Percentiles rank a stretch among this genome's conserved stretches.
These are phyloP conservation scores for Poecilia picta DNA, from an alignment of 2,797 vertebrate genomes.

Conservation along the genomic window DNA sequence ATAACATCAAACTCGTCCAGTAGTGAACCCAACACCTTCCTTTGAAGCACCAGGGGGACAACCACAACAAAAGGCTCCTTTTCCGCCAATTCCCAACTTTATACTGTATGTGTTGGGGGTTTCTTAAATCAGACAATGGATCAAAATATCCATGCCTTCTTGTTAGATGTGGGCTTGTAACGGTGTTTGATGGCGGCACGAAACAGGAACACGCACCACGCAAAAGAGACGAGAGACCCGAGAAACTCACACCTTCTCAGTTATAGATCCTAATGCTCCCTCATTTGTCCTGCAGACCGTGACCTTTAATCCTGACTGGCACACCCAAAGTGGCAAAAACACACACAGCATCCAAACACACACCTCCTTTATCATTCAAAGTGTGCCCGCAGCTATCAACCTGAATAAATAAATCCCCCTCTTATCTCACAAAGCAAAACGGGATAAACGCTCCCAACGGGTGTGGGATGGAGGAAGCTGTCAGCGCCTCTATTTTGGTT, in stretches of 20 bases:
- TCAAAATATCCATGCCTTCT: slow-evolving; percentile 53
- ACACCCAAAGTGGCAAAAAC: slow-evolving; percentile 43
- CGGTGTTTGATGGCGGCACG: slow-evolving; percentile 40
- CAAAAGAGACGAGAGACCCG: slow-evolving; percentile 16
- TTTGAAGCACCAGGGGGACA: slow-evolving; percentile 64
- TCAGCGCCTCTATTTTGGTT: slow-evolving; percentile 77
- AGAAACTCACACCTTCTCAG: slow-evolving; percentile 27
- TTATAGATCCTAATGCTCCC: slow-evolving; percentile 42
- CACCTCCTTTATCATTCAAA: slow-evolving; percentile 71
- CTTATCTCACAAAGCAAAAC: slow-evolving; percentile 68
- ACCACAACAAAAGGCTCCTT: slow-evolving; percentile 65
- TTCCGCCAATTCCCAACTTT: slow-evolving; percentile 50
- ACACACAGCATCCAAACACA: slow-evolving; percentile 42
- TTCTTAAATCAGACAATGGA: slow-evolving; percentile 54
- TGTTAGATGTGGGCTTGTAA: slow-evolving; percentile 64
- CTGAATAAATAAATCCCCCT: slow-evolving; percentile 78
- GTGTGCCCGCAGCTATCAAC: slow-evolving; percentile 63
- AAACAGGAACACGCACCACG: slow-evolving; percentile 13
- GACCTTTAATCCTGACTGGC: slow-evolving; percentile 79
- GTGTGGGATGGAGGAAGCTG: slow-evolving; percentile 69
- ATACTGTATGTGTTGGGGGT: too few species aligned
- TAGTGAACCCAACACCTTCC: slow-evolving; percentile 62
- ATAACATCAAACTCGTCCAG: slow-evolving; percentile 52
- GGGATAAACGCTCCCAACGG: slow-evolving; percentile 69
- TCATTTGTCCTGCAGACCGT: slow-evolving; percentile 54